These are phyloP conservation scores for Mixornis gularis DNA, from an alignment of 2,113 vertebrate genomes.

Conservation along the genomic window DNA sequence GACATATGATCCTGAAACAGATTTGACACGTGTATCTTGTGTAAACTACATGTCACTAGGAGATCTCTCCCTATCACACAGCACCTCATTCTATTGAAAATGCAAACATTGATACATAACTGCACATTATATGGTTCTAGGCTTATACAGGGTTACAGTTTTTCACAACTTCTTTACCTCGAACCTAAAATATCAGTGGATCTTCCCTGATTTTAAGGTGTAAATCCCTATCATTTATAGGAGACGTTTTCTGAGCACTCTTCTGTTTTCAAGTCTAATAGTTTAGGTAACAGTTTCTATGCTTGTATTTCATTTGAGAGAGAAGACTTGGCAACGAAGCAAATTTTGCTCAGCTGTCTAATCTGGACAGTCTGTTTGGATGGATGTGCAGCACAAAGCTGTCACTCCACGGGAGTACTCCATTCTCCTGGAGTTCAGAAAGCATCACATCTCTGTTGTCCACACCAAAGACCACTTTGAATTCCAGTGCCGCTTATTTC, in stretches of 20 bases:
- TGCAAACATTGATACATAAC: neutral
- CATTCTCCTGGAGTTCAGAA: constrained; percentile 4
- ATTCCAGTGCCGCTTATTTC: constrained; percentile 56
- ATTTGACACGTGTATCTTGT: neutral
- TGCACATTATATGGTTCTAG: neutral
- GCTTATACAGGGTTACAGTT: neutral
- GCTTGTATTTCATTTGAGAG: neutral
- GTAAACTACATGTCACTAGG: neutral
- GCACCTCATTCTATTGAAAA: neutral
- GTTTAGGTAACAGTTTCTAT: neutral
- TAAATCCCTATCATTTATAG: neutral
- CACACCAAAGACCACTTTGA: neutral
- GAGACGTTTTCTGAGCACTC: neutral
- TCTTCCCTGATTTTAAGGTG: neutral
- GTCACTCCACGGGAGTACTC: neutral
- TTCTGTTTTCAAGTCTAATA: neutral
- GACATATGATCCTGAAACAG: neutral
- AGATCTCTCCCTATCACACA: neutral
- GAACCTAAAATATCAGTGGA: neutral
- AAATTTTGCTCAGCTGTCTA: neutral
- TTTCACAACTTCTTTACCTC: neutral
- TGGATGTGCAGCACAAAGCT: neutral
- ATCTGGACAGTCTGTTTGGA: neutral
- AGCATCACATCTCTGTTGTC: constrained; percentile 20
- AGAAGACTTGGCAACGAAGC: neutral